Percentiles rank a stretch among this genome's conserved stretches.
phyloP scores from a whole-genome alignment of 2,888 invertebrate species.

The Polyploca ridens region DNA sequence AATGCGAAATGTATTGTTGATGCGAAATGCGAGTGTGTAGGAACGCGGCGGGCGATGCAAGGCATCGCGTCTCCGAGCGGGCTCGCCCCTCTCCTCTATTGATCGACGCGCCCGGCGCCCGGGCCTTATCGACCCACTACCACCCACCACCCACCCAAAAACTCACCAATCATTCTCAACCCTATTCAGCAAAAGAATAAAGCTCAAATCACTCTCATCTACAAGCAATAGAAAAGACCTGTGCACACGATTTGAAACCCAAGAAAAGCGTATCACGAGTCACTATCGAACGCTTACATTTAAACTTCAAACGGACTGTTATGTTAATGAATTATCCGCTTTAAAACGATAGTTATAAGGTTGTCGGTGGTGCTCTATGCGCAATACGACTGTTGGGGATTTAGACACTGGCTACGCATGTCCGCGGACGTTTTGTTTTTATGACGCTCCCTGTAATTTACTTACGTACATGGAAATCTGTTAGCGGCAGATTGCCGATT shows the following conservation, averaged over 20 bases:
- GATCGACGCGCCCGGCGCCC: conserved; percentile 66
- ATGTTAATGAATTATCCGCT: conserved; percentile 72
- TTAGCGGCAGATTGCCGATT: conserved; percentile 19
- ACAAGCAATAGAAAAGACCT: conserved; percentile 27
- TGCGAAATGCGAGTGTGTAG: conserved; percentile 52
- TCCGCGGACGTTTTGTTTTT: conserved; percentile 67
- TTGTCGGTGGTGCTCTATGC: conserved; percentile 50
- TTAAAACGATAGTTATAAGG: conserved; percentile 67
- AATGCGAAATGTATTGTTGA: conserved; percentile 53
- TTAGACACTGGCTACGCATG: conserved; percentile 76
- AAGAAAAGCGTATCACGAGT: conserved; percentile 65
- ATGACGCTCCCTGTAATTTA: conserved; percentile 48
- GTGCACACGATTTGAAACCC: conserved; percentile 68
- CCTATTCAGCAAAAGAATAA: conserved; percentile 55
- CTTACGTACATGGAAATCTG: conserved; percentile 27
- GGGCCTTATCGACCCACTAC: conserved; percentile 74
- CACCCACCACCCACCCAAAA: conserved; percentile 54
- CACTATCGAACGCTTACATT: conserved; percentile 58
- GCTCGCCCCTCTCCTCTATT: conserved; percentile 69
- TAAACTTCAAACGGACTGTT: conserved; percentile 42
- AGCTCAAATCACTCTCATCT: conserved; percentile 44
- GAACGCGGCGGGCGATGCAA: conserved; percentile 62
- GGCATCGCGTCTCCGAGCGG: conserved; percentile 39
- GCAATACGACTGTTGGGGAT: conserved; percentile 57
- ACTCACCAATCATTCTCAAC: conserved; percentile 63